Base-by-base conservation (phyloP, 2,797 vertebrate species). In the Melanotaenia boesemani region DNA sequence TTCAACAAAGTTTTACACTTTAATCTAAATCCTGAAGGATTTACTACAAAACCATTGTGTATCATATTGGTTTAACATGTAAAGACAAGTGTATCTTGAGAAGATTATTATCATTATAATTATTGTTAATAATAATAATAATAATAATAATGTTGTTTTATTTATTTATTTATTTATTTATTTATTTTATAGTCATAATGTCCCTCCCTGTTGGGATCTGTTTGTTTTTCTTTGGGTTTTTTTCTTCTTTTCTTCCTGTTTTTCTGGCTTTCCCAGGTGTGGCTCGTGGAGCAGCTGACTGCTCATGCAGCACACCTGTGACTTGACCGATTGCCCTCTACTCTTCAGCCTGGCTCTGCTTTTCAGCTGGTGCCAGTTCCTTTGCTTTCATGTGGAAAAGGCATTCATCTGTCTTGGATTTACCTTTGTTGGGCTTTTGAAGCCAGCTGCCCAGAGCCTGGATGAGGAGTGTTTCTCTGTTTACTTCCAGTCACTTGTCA, bases 61-160 rank as follows among this genome's bases (percentile, higher is more conserved):
- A 37, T 26, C 3, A n/a, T 6, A 48, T 9, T 20, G 2, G 11
- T 62, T 60, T 44, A 1, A 20, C n/a, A 11, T 46, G 26, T 61
- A 52, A 36, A n/a, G 12, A 11, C 2, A 70, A 52, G 41, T 67
- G 54, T 54, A 20, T n/a, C 26, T n/a, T 50, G 26, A 70, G 46
- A 6, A 41, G 6, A 1, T 28, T 57, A 16, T 55, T 6, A 54
- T 36, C 11, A 37, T 2, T 28, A 12, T 30, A 16, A 5, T 2
- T 6, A 30, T 32, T 32, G 2, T 12, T 34, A 34, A 3, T 34
- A 34, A 1, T 34, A 34, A 5, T 34, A 34, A 8, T 34, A 34
- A 5, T 34, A 34, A 11, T 37, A 34, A 8, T 34, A 34, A 5
- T 34, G 34, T 11, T 37, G 26, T 26, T 26, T 26, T 26, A 26